Percentiles rank a stretch among this genome's conserved stretches.
Evolutionary conservation across 1,140 invertebrate species (phyloP).

Genomic region (Macrosteles quadrilineatus): DNA sequence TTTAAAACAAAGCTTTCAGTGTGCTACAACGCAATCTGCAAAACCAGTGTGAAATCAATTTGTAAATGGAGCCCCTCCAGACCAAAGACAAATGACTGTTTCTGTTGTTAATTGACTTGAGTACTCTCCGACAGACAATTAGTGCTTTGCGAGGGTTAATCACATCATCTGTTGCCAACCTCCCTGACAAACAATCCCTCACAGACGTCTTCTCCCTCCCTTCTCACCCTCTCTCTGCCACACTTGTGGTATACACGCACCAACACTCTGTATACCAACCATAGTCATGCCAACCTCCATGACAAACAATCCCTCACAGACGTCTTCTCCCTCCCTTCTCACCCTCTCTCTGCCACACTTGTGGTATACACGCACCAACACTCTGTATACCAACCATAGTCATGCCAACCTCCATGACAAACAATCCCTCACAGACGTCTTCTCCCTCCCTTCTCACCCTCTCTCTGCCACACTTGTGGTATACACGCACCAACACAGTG

Average conservation of each 20-base stretch:
- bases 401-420: conserved; percentile 1
- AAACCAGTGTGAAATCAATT: conserved; percentile 27
- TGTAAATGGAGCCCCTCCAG: conserved; percentile 13
- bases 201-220: background rate
- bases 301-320: conserved; percentile 5
- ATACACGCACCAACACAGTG: too few species aligned
- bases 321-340: background rate
- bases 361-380: too few species aligned
- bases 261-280: too few species aligned
- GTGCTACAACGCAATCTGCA: background rate
- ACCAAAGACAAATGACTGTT: conserved; percentile 15
- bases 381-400: too few species aligned
- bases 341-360: too few species aligned
- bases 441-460: too few species aligned
- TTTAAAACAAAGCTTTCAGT: too few species aligned
- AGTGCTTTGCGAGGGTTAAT: conserved; percentile 6
- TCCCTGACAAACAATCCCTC: conserved; percentile 9
- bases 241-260: too few species aligned
- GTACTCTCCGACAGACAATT: conserved; percentile 9
- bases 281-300: background rate
- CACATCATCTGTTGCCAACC: conserved; percentile 14
- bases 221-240: too few species aligned
- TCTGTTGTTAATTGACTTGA: conserved; percentile 6
- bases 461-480: too few species aligned
- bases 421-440: background rate